Conservation (phyloP, 2,888 invertebrate genomes). For the Monopis laevigella region DNA sequence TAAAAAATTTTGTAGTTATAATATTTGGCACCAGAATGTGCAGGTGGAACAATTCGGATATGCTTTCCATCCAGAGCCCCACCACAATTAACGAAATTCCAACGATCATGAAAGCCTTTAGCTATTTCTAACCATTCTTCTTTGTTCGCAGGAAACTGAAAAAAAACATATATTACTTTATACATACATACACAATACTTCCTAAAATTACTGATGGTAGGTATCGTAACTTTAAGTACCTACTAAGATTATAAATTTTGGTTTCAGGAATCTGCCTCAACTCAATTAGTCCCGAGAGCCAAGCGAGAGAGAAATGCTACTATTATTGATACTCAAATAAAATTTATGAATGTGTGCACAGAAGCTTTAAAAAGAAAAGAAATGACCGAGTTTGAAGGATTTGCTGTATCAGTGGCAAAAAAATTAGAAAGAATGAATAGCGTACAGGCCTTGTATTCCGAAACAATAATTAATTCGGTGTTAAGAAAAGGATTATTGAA, state of each 20-base stretch:
- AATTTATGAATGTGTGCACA: not conserved
- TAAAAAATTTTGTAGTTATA: slow-evolving; percentile 26
- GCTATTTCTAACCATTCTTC: slow-evolving; percentile 14
- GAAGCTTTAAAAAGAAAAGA: slow-evolving; percentile 8
- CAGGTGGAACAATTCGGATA: slow-evolving; percentile 20
- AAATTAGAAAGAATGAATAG: slow-evolving; percentile 22
- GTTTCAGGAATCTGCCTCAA: too few species aligned
- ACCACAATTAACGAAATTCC: slow-evolving; percentile 21
- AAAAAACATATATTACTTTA: too few species aligned
- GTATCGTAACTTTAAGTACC: too few species aligned
- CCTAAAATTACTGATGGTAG: too few species aligned
- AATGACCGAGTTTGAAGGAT: slow-evolving; percentile 21
- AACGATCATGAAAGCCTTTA: slow-evolving; percentile 16
- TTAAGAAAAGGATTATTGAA: slow-evolving; percentile 20
- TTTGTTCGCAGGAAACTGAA: slow-evolving; percentile 17
- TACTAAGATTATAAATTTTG: too few species aligned
- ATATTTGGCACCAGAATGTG: slow-evolving; percentile 22
- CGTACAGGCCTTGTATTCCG: slow-evolving; percentile 22
- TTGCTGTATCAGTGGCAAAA: slow-evolving; percentile 21
- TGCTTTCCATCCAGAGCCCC: slow-evolving; percentile 25
- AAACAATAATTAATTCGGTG: slow-evolving; percentile 22
- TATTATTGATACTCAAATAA: not conserved
- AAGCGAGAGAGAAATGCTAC: not conserved
- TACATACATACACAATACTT: too few species aligned
- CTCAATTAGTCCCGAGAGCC: too few species aligned